Evolutionary conservation across 2,888 invertebrate species (phyloP).

Genomic region (Cantharis rufa): DNA sequence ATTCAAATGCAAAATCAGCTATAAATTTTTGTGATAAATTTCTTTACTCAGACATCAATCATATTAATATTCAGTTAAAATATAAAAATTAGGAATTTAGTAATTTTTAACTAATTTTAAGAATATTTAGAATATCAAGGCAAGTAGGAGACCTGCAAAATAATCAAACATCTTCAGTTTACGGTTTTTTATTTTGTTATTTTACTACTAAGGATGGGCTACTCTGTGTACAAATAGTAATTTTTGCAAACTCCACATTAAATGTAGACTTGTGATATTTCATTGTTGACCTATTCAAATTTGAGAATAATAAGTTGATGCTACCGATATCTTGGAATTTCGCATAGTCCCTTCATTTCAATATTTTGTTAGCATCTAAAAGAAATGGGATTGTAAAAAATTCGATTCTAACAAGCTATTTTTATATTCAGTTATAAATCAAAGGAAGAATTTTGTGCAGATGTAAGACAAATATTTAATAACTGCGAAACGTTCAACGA

Average conservation of each 20-base stretch:
- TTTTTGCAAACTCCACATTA: background rate
- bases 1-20: no score
- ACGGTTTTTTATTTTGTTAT: no score
- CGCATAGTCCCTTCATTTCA: background rate
- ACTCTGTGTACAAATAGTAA: background rate
- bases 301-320: background rate
- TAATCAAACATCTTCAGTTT: no score
- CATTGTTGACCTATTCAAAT: background rate
- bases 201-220: background rate
- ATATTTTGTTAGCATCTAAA: background rate
- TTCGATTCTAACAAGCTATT: constrained; percentile 9
- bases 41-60: no score
- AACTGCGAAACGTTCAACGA: constrained; percentile 99
- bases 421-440: constrained; percentile 79
- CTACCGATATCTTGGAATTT: background rate
- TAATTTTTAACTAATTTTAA: no score
- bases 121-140: no score
- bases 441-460: constrained; percentile 88
- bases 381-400: background rate
- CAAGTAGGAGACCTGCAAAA: no score
- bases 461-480: constrained; percentile 92
- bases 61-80: no score
- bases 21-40: no score
- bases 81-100: no score
- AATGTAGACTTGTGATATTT: background rate